Evolutionary conservation across 2,888 invertebrate genomes (phyloP).

Genomic region (Tetanocera ferruginea): DNA sequence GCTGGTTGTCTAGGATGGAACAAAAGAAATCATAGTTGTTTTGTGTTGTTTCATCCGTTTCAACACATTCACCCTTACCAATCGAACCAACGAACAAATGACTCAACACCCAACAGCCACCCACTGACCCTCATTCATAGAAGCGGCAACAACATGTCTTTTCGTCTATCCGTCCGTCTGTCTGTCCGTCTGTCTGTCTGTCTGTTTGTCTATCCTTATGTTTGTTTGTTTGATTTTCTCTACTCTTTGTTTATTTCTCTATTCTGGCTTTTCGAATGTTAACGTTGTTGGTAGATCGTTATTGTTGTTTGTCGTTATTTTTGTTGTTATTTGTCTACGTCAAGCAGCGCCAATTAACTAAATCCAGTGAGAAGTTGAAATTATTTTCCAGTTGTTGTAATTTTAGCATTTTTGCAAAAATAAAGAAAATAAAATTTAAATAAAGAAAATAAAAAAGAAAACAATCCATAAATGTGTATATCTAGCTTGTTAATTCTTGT

Average conservation of each 20-base stretch:
- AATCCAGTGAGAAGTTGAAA: slow-evolving; percentile 10
- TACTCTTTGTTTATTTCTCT: too few species aligned
- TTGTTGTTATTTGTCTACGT: neutral
- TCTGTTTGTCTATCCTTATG: too few species aligned
- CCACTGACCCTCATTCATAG: too few species aligned
- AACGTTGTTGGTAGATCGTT: neutral
- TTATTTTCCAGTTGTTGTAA: neutral
- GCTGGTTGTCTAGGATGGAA: neutral
- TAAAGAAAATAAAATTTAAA: neutral
- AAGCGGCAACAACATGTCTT: too few species aligned
- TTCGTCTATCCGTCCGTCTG: too few species aligned
- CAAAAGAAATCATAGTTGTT: too few species aligned
- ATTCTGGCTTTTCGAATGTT: neutral
- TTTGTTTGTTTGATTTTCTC: too few species aligned
- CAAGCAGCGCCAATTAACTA: slow-evolving; percentile 12
- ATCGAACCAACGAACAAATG: too few species aligned
- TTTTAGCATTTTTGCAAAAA: neutral
- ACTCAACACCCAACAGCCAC: too few species aligned
- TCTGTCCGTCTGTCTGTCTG: too few species aligned
- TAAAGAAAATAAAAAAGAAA: neutral
- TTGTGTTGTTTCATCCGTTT: too few species aligned
- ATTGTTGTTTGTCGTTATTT: neutral
- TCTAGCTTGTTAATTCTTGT: neutral
- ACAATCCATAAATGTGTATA: neutral
- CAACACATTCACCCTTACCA: too few species aligned